Conservation (phyloP, 2,888 invertebrate species). For the Masnerella sp. region DNA sequence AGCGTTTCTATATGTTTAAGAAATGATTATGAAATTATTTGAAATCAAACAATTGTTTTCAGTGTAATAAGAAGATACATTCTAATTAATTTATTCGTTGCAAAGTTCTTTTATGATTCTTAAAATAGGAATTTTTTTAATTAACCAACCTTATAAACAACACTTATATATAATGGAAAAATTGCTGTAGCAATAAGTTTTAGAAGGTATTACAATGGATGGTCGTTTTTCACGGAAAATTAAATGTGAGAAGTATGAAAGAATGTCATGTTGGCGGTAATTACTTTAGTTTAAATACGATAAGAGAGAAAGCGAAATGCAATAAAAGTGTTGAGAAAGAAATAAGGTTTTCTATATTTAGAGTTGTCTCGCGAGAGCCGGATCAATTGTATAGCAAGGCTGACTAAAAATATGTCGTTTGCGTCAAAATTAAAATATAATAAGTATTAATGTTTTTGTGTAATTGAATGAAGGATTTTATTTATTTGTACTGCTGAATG, state of each 20-base stretch:
- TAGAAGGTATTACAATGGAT: neutral
- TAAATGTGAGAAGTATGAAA: slow-evolving; percentile 9
- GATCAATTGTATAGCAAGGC: slow-evolving; percentile 13
- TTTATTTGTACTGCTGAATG: no score
- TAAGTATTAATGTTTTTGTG: neutral
- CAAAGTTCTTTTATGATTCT: neutral
- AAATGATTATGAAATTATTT: no score
- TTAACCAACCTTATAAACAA: neutral
- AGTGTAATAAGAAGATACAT: no score
- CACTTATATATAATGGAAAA: neutral
- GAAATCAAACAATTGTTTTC: no score
- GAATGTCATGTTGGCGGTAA: slow-evolving; percentile 21
- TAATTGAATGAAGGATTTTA: no score
- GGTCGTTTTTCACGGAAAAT: slow-evolving; percentile 20
- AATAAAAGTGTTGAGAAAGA: slow-evolving; percentile 1
- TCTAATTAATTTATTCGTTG: slow-evolving; percentile 17
- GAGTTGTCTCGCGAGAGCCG: slow-evolving; percentile 1
- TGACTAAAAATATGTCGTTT: slow-evolving; percentile 14
- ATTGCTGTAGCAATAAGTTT: neutral
- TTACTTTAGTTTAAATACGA: slow-evolving; percentile 23
- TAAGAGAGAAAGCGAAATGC: slow-evolving; percentile 21
- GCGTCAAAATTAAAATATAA: neutral
- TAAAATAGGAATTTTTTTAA: neutral
- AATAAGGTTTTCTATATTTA: slow-evolving; percentile 20
- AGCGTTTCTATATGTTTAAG: no score